These are phyloP conservation scores for Hyles vespertilio DNA, from an alignment of 1,140 invertebrate species.

Conservation along the genomic window DNA sequence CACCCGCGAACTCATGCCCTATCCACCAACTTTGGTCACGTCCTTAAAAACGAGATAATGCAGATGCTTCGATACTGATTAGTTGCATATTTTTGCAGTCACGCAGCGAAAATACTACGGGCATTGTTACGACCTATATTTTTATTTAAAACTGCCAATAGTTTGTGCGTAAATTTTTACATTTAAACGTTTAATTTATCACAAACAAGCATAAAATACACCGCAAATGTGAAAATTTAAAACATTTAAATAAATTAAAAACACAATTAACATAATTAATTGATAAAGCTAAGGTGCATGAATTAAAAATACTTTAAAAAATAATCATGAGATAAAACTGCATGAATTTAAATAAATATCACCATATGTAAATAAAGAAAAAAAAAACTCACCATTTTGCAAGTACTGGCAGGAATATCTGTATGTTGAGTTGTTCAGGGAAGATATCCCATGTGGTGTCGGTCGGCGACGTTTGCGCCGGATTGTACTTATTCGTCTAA, in stretches of 20 bases:
- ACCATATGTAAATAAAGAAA: not conserved
- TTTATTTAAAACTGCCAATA: too few relatives aligned
- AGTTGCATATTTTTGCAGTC: slow-evolving; percentile 3
- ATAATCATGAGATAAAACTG: too few relatives aligned
- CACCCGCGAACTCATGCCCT: slow-evolving; percentile 44
- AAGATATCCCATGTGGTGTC: slow-evolving; percentile 55
- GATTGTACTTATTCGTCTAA: slow-evolving; percentile 66
- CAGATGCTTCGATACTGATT: slow-evolving; percentile 21
- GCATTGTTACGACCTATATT: too few relatives aligned
- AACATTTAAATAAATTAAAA: not conserved
- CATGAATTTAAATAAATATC: not conserved
- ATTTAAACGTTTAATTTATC: too few relatives aligned
- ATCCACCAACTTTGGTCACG: slow-evolving; percentile 38
- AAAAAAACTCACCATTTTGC: slow-evolving; percentile 52
- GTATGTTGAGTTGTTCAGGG: slow-evolving; percentile 18
- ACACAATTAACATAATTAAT: not conserved
- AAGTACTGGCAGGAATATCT: slow-evolving; percentile 3
- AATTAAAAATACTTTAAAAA: not conserved
- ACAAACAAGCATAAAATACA: too few relatives aligned
- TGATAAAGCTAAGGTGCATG: not conserved
- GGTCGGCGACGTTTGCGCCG: slow-evolving; percentile 51
- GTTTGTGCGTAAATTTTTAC: too few relatives aligned
- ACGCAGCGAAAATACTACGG: not conserved
- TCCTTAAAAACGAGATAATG: slow-evolving; percentile 28
- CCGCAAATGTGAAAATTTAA: not conserved